phyloP scores from a whole-genome alignment of 2,888 invertebrate species.

The Choreutis nemorana region DNA sequence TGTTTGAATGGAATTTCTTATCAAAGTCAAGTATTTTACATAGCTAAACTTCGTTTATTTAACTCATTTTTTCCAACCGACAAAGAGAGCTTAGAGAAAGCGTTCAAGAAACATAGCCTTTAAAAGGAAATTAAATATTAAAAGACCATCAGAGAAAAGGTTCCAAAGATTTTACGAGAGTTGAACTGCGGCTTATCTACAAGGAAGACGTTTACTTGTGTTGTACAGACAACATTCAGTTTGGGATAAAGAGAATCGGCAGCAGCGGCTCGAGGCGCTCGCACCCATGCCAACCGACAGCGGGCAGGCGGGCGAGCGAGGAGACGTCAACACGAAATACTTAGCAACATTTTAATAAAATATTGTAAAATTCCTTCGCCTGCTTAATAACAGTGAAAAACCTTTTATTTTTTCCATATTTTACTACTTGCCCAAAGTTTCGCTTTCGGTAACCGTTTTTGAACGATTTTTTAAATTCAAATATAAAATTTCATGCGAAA shows the following conservation, averaged over 20 bases:
- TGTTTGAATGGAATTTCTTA: too few relatives aligned
- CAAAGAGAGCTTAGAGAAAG: constrained; percentile 24
- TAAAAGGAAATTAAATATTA: constrained; percentile 57
- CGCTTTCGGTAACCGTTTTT: too few relatives aligned
- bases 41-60: constrained; percentile 1
- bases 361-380: constrained; percentile 21
- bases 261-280: too few relatives aligned
- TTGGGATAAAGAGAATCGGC: too few relatives aligned
- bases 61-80: constrained; percentile 23
- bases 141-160: constrained; percentile 44
- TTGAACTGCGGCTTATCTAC: constrained; percentile 31
- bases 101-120: constrained; percentile 24
- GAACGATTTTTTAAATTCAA: too few relatives aligned
- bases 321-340: constrained; percentile 36
- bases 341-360: constrained; percentile 54
- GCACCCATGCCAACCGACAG: too few relatives aligned
- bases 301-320: constrained; percentile 13
- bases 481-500: too few relatives aligned
- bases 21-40: too few relatives aligned
- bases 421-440: too few relatives aligned
- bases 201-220: constrained; percentile 27
- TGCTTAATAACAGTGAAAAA: not conserved
- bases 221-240: constrained; percentile 18
- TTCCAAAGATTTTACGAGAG: constrained; percentile 47
- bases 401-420: too few relatives aligned